Evolutionary conservation across 2,888 invertebrate species (phyloP), one percentile per base, ranked within the genome.

Genomic region (Dioctria linearis): DNA sequence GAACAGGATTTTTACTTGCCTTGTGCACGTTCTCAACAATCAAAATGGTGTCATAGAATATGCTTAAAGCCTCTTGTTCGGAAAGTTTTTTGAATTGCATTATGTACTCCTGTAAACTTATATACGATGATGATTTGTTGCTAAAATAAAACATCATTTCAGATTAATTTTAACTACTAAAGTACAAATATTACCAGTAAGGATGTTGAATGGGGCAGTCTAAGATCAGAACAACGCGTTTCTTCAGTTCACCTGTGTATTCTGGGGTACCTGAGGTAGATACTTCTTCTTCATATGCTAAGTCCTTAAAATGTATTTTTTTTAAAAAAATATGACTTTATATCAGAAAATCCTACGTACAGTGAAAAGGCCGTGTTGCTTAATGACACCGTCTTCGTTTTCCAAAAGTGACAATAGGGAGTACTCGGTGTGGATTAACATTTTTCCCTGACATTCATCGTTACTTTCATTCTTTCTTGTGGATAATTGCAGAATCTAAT

Each of bases 361-460:
- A 91, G 94, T 94, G 86, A 93, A 95, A 82, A 95, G 90, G 51
- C 94, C 94, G 89, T 94, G 94, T 86, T 94, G 94, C 86, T 94
- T 94, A 80, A 94, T 92, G 9, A 95, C 93, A 37, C 95, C 94
- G 83, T 92, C 91, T 85, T 93, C 92, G 85, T 93, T 91, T 80
- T 92, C 91, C 42, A 95, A 88, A 78, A 94, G 87, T 4, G 93
- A 93, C 54, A 95, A 88, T 8, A 95, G 87, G 5, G 94, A 93
- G 87, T 93, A 94, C 86, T 95, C 95, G 0, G 94, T 94, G 85
- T 95, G 94, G 13, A 95, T 87, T 40, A 95, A 86, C 93, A 94
- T 94, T 88, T 94, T 95, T 3, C 95, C 95, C 87, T 95, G 94
- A 59, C 91, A 90, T 84, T 95, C 94, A 88, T 95, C 94, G 84